phyloP scores from a whole-genome alignment of 2,113 vertebrate genomes.

The Sus scrofa region DNA sequence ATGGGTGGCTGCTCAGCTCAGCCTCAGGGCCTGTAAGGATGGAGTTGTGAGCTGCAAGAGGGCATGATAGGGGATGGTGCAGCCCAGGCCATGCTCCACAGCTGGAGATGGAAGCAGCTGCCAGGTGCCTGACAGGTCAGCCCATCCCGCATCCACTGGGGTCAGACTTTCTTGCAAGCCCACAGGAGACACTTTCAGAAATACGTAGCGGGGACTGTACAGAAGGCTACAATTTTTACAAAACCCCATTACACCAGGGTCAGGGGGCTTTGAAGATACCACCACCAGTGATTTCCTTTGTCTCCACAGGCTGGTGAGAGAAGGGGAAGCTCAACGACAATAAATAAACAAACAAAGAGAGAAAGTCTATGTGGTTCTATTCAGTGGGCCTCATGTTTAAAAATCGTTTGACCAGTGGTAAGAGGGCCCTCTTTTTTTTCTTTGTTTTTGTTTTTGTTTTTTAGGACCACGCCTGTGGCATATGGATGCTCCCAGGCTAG shows the following conservation, averaged over 20 bases:
- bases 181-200: neutral
- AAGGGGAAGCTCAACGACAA: neutral
- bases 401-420: neutral
- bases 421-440: neutral
- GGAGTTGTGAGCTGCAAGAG: neutral
- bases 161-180: neutral
- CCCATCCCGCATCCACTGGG: neutral
- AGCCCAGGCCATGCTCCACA: neutral
- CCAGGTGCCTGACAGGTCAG: neutral
- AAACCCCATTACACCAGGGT: neutral
- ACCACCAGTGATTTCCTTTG: neutral
- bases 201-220: neutral
- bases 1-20: neutral
- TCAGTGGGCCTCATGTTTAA: neutral
- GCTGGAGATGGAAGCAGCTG: neutral
- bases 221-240: neutral
- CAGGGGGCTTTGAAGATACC: neutral
- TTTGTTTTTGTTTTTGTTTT: no score
- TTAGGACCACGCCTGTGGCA: no score
- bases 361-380: neutral
- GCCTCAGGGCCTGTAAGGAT: neutral
- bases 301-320: neutral
- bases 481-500: no score
- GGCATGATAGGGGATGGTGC: accelerated
- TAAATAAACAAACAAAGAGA: neutral